Evolutionary conservation across 2,113 vertebrate species (phyloP).

Genomic region (Hyperopisus bebe): DNA sequence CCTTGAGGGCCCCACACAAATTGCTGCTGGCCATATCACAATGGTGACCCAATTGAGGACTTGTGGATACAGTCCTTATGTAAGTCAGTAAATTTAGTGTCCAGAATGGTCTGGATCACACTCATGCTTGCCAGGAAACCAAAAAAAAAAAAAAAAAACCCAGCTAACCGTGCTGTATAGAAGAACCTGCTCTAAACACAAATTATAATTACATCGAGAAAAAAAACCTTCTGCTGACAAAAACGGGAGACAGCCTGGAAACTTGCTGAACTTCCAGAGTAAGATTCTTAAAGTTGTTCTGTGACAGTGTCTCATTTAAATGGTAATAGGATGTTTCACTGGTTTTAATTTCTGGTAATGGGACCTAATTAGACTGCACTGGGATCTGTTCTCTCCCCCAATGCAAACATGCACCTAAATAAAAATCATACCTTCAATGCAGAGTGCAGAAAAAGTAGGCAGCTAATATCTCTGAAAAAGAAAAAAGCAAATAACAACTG

Average conservation of each 20-base stretch:
- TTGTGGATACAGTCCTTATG: neutral
- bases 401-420: neutral
- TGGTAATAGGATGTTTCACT: neutral
- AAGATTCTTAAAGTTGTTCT: neutral
- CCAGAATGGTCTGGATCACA: neutral
- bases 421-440: neutral
- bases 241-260: neutral
- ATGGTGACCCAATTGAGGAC: neutral
- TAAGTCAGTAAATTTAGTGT: neutral
- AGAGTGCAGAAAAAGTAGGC: neutral
- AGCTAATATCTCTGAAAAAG: neutral
- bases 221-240: neutral
- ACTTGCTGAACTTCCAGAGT: neutral
- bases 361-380: neutral
- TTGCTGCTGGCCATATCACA: neutral
- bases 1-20: neutral
- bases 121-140: neutral
- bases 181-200: neutral
- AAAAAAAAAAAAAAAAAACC: neutral
- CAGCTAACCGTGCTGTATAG: neutral
- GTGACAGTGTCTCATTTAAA: neutral
- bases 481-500: neutral
- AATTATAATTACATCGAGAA: neutral
- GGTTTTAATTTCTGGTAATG: conserved; percentile 2
- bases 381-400: neutral